Percentiles rank a stretch among this genome's conserved stretches.
Conservation (phyloP, 2,888 invertebrate species). For the Nasonia oneida region DNA sequence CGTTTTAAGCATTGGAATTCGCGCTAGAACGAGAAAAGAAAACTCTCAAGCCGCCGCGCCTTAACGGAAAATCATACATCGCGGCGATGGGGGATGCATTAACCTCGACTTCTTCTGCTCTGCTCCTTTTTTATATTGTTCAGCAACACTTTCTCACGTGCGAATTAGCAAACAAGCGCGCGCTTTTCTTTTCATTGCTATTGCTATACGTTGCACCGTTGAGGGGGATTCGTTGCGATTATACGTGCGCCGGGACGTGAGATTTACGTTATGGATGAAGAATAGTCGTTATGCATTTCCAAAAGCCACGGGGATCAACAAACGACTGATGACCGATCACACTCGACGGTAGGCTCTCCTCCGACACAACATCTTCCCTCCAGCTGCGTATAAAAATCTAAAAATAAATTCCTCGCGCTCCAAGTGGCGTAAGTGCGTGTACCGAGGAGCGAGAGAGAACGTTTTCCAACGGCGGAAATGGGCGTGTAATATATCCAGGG, state of each 20-base stretch:
- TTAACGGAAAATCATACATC: slow-evolving; percentile 41
- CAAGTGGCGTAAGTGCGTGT: not conserved
- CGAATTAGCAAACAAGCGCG: slow-evolving; percentile 48
- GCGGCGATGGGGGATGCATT: slow-evolving; percentile 4
- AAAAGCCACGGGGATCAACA: not conserved
- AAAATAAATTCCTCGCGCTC: slow-evolving; percentile 6
- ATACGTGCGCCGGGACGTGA: not conserved
- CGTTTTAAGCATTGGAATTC: not conserved
- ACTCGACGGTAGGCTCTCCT: not conserved
- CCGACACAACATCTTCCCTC: not conserved
- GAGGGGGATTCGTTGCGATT: not conserved
- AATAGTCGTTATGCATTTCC: too few species aligned
- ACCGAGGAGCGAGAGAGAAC: not conserved
- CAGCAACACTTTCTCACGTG: slow-evolving; percentile 54
- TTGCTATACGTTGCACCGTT: not conserved
- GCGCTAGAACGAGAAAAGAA: not conserved
- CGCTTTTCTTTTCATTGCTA: slow-evolving; percentile 49
- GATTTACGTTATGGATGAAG: not conserved
- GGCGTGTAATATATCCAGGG: slow-evolving; percentile 1
- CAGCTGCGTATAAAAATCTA: slow-evolving; percentile 2
- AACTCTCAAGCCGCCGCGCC: not conserved
- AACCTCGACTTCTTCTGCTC: slow-evolving; percentile 8
- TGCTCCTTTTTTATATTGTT: not conserved
- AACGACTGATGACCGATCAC: slow-evolving; percentile 31
- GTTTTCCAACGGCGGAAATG: slow-evolving; percentile 14